Base-by-base conservation (phyloP, 1,140 invertebrate species). In the Ceratosolen fusciceps region DNA sequence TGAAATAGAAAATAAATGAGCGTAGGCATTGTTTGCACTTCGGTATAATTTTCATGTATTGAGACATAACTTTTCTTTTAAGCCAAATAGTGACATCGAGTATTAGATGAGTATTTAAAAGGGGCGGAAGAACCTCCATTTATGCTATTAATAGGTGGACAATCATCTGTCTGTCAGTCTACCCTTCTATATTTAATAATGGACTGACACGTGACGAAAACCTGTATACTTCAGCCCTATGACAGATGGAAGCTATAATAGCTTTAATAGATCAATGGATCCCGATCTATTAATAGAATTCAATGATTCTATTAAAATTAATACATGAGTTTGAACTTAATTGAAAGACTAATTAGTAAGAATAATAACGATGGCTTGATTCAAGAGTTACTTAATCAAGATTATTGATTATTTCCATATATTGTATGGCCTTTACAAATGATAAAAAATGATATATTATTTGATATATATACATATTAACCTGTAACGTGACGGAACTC, bases 401-500 rank as follows among this genome's bases (percentile, higher is more conserved):
- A 56, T 16, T 21, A 54, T 4, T 4, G 19, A 54, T 16, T 12
- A 21, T 54, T 9, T 54, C 4, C 8, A 54, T 4, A 54, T 54
- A n/a, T n/a, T n/a, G n/a, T 9, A 54, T 16, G 8, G 3, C 16
- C 43, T 47, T 47, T 47, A 9, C 7, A 47, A 7, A 47, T 47
- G 43, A 47, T 47, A 9, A 47, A 9, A 7, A 7, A 9, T 47
- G 16, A 47, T 16, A 47, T 47, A 47, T 47, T 9, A 9, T 47
- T 47, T 47, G 7, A 9, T 9, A 9, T 47, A 7, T 47, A 47
- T 7, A 9, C 16, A 47, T 9, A 62, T 31, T 60, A 80, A 91
- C 91, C 88, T 93, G 92, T 47, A 93, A 89, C 10, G 92, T 92
- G 5, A 93, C 91, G 2, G 92, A 91, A 39, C 91, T 92, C 7